Base-by-base conservation (phyloP, 2,113 vertebrate species). In the Panthera leo region DNA sequence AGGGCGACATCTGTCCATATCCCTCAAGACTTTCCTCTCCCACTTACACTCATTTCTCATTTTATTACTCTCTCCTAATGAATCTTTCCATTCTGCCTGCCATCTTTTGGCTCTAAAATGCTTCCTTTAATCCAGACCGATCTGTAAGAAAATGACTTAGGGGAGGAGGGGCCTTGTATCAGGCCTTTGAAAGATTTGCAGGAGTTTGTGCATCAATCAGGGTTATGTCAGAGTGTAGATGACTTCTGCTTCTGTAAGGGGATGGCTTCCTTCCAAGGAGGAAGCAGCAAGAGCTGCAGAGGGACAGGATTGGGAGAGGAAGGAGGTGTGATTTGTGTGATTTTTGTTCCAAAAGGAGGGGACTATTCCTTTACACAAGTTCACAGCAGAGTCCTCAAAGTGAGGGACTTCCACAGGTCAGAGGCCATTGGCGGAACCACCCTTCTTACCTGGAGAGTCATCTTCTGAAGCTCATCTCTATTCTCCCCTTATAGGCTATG, bases 61-160 rank as follows among this genome's bases (percentile, higher is more conserved):
- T 93, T 65, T 76, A 23, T 90, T 70, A 5, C 67, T 67, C 29
- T 86, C 80, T 85, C 63, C 68, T 93, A 93, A 97, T 83, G 82
- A 98, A 92, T 82, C 89, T 95, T 80, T 98, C 65, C 61, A 84
- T 97, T 94, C 96, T 96, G 93, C 94, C 93, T 94, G 96, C 86
- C 84, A 96, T 91, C 86, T 91, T 84, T 84, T 85, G 68, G 94
- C 89, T 97, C 73, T 73, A 83, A 79, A 76, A 75, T 18, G 14
- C 61, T 91, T 89, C 91, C 85, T 96, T 98, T 84, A 94, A 97
- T 96, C 95, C 96, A 93, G 79, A 39, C 67, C 1, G 5, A 90
- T 51, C 19, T 95, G 71, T 31, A 76, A 93, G 91, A 70, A 97
- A 94, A 95, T 80, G 90, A 75, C 88, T 34, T 67, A 21, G 3